Percentiles rank a stretch among this genome's conserved stretches.
Evolutionary conservation across 2,888 invertebrate species (phyloP).

Genomic region (Elysia crispata): DNA sequence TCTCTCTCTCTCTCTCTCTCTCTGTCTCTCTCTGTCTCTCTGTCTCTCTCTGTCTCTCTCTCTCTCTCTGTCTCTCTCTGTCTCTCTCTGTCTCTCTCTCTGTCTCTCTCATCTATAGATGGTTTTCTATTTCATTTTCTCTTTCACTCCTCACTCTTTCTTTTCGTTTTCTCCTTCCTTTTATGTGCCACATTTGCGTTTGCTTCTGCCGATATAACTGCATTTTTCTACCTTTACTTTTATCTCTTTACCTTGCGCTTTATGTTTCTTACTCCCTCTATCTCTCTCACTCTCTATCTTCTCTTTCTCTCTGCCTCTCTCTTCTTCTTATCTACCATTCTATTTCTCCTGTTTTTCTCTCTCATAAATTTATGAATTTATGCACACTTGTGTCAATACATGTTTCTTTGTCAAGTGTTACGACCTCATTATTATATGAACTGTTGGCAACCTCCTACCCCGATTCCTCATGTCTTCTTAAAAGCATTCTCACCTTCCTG

Average conservation of each 20-base stretch:
- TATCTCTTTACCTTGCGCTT: neutral
- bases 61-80: slow-evolving; percentile 23
- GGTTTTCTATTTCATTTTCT: neutral
- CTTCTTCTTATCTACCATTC: neutral
- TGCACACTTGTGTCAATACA: too few species aligned
- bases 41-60: slow-evolving; percentile 9
- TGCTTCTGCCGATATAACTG: too few species aligned
- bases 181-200: too few species aligned
- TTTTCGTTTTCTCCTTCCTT: neutral
- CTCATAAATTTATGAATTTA: too few species aligned
- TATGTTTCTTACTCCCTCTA: slow-evolving; percentile 7
- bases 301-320: neutral
- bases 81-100: slow-evolving; percentile 15
- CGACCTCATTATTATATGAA: neutral
- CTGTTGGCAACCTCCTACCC: neutral
- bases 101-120: neutral
- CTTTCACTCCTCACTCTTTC: neutral
- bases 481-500: too few species aligned
- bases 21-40: slow-evolving; percentile 11
- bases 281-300: neutral
- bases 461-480: too few species aligned
- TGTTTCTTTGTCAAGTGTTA: too few species aligned
- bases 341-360: neutral
- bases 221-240: neutral
- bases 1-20: slow-evolving; percentile 9